Evolutionary conservation across 2,888 invertebrate species (phyloP).

Genomic region (Drosophila paramelanica): DNA sequence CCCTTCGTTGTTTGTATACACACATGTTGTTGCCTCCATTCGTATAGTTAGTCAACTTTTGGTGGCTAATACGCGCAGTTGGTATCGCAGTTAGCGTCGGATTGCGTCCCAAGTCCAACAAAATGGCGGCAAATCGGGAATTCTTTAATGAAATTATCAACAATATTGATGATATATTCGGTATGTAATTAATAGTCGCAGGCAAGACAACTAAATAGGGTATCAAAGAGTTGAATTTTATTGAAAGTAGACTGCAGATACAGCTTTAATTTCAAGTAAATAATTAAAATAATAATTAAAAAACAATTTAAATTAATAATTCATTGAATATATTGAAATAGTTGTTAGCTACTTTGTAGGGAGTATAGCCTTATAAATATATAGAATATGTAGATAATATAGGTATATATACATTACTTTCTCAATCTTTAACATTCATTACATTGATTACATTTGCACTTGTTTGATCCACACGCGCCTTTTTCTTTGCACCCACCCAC

Average conservation of each 20-base stretch:
- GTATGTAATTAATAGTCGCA: conserved; percentile 67
- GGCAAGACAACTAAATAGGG: no score
- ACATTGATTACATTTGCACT: conserved; percentile 13
- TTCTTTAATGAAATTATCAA: conserved; percentile 82
- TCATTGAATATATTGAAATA: no score
- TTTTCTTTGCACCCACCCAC: conserved; percentile 32
- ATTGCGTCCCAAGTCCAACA: conserved; percentile 26
- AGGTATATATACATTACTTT: no score
- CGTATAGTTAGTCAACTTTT: conserved; percentile 50
- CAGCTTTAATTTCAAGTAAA: no score
- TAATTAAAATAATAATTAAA: no score
- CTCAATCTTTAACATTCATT: no score
- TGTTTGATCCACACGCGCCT: conserved; percentile 43
- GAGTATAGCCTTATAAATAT: no score
- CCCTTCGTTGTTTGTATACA: conserved; percentile 36
- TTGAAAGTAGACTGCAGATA: no score
- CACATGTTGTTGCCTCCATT: conserved; percentile 21
- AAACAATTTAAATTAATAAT: no score
- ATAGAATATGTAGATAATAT: no score
- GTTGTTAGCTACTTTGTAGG: no score
- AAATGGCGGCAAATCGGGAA: conserved; percentile 77
- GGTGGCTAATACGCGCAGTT: conserved; percentile 51
- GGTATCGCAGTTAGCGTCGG: conserved; percentile 23
- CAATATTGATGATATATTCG: conserved; percentile 83
- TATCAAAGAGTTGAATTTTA: no score